Conservation (phyloP, 2,797 vertebrate genomes). For the Gila robusta region DNA sequence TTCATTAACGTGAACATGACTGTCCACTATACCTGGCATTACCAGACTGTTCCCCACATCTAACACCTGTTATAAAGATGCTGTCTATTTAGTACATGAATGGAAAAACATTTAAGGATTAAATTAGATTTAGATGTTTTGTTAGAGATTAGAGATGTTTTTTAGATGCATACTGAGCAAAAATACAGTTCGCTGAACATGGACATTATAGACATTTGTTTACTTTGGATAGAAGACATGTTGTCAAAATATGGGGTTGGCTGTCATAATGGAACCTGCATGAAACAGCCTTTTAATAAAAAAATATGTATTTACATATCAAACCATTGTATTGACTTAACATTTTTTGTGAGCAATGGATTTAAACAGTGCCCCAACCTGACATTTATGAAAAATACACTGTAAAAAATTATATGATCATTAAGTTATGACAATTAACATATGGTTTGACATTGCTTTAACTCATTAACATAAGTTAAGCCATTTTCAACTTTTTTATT, state of each 20-base stretch:
- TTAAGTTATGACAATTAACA: too few relatives aligned
- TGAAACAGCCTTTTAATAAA: rapidly evolving
- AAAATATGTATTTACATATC: background rate
- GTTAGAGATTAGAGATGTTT: too few relatives aligned
- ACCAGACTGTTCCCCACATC: conserved; percentile 83
- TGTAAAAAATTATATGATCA: too few relatives aligned
- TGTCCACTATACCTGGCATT: conserved; percentile 85
- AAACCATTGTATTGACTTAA: background rate
- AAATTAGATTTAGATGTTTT: background rate
- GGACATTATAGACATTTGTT: background rate
- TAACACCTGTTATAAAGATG: conserved; percentile 72
- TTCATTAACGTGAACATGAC: conserved; percentile 86
- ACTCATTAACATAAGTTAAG: too few relatives aligned
- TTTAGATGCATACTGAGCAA: too few relatives aligned
- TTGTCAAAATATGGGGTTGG: background rate
- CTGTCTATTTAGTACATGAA: background rate
- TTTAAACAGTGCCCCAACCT: background rate
- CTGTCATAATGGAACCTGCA: background rate
- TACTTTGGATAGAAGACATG: background rate
- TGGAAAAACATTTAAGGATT: background rate
- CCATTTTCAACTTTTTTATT: background rate
- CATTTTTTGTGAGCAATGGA: background rate
- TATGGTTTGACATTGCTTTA: too few relatives aligned
- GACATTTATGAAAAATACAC: background rate
- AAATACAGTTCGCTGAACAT: background rate